Base-by-base conservation (phyloP, 2,113 vertebrate genomes). In the Cynoglossus semilaevis region DNA sequence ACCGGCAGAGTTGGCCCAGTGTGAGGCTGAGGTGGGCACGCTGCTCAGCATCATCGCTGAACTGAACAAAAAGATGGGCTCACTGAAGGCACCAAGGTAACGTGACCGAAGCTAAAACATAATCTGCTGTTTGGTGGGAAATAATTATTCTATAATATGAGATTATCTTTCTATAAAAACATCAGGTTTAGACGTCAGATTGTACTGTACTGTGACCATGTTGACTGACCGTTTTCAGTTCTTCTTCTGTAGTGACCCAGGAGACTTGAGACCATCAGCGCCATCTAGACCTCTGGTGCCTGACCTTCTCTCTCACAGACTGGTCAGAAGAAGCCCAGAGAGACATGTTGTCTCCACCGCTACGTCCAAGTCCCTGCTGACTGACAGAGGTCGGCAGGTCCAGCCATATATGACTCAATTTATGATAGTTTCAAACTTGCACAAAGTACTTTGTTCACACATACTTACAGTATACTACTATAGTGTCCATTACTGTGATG, bases 21-120 rank as follows among this genome's bases (percentile, higher is more conserved):
- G 82, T 1, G 88, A 94, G 65, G 85, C 87, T 4, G 69, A 67
- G 48, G 71, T 91, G 14, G 65, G 86, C 0, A 74, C 76, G 1
- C 82, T 87, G 47, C 85, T 85, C 51, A 84, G 62, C 12, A 86
- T 87, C 5, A 79, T 86, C 1, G 79, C 83, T 2, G 87, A 83
- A 18, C 81, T 90, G 13, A 89, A 91, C 44, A 72, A 40, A 18
- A 88, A 86, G 67, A 90, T 93, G 47, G 82, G 91, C 1, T 79
- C 53, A 22, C 75, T 92, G 17, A 91, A 88, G 58, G 67, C 86
- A 50, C 86, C 89, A 1, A 85, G 91, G 90, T 91, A 70, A 59
- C 37, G 1, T 15, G 1, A 46, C 15, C 2, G 6, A 45, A 14
- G 37, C n/a, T n/a, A n/a, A n/a, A n/a, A n/a, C n/a, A n/a, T n/a